These are phyloP conservation scores for Caradrina clavipalpis DNA, from an alignment of 2,888 invertebrate genomes.

Conservation along the genomic window DNA sequence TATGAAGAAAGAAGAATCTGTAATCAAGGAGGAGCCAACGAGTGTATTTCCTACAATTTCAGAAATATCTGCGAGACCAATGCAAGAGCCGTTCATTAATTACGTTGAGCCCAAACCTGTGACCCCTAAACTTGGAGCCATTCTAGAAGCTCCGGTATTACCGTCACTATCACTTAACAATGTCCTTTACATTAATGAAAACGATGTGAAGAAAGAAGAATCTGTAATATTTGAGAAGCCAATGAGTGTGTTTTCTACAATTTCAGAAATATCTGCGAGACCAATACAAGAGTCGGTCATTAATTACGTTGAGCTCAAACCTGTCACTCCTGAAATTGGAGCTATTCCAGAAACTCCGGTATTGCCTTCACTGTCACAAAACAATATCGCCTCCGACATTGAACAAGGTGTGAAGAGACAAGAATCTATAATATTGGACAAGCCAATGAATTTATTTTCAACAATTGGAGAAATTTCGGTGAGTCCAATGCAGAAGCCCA, in stretches of 20 bases:
- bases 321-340: not conserved
- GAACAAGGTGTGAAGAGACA: not conserved
- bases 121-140: not conserved
- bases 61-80: not conserved
- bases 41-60: not conserved
- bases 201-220: constrained; percentile 8
- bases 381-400: too few relatives aligned
- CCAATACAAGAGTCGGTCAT: not conserved
- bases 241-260: not conserved
- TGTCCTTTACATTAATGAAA: not conserved
- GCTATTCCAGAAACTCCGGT: constrained; percentile 18
- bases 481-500: not conserved
- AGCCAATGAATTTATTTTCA: too few relatives aligned
- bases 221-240: not conserved
- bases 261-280: not conserved
- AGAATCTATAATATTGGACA: not conserved
- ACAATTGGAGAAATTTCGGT: too few relatives aligned
- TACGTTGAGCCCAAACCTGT: not conserved
- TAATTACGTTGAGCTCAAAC: not conserved
- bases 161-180: constrained; percentile 3
- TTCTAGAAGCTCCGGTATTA: constrained; percentile 33
- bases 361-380: not conserved
- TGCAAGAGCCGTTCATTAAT: not conserved
- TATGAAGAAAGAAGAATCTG: not conserved
- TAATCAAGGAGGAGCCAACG: not conserved